Percentiles rank a stretch among this genome's conserved stretches.
phyloP scores from a whole-genome alignment of 2,797 vertebrate species.

The Apogon talboti region DNA sequence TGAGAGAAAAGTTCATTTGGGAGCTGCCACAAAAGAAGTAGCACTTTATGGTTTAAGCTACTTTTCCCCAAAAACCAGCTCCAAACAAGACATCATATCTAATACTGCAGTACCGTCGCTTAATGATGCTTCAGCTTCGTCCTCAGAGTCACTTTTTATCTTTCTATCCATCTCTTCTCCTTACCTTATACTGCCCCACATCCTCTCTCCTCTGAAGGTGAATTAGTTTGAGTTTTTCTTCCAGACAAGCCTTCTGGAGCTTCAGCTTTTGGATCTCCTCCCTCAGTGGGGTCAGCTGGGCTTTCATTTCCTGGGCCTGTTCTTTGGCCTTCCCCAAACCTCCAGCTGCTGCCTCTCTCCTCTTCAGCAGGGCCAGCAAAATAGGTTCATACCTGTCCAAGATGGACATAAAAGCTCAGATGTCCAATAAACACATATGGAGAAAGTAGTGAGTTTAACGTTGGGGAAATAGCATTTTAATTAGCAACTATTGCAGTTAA shows the following conservation, averaged over 20 bases:
- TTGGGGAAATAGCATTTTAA: too few species aligned
- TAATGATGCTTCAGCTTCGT: too few species aligned
- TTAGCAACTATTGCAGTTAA: too few species aligned
- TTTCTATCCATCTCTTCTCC: background rate
- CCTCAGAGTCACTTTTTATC: too few species aligned
- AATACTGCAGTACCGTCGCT: too few species aligned
- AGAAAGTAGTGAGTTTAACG: background rate
- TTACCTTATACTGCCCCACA: slow-evolving; percentile 89
- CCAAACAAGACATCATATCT: too few species aligned
- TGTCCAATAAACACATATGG: background rate
- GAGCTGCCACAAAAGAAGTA: too few species aligned
- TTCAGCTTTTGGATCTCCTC: slow-evolving; percentile 86
- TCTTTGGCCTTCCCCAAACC: slow-evolving; percentile 86
- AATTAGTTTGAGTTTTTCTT: slow-evolving; percentile 88
- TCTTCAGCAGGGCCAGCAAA: slow-evolving; percentile 88
- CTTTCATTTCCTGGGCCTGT: slow-evolving; percentile 86
- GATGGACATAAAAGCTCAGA: background rate
- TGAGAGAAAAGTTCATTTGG: too few species aligned
- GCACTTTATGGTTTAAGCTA: too few species aligned
- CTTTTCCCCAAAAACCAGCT: too few species aligned
- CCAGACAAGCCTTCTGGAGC: slow-evolving; percentile 87
- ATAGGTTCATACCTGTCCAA: slow-evolving; percentile 88
- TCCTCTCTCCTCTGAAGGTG: slow-evolving; percentile 88
- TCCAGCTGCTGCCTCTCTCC: slow-evolving; percentile 82
- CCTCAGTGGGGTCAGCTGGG: slow-evolving; percentile 86